Base-by-base conservation (phyloP, 2,113 vertebrate genomes). In the Rostratula benghalensis region DNA sequence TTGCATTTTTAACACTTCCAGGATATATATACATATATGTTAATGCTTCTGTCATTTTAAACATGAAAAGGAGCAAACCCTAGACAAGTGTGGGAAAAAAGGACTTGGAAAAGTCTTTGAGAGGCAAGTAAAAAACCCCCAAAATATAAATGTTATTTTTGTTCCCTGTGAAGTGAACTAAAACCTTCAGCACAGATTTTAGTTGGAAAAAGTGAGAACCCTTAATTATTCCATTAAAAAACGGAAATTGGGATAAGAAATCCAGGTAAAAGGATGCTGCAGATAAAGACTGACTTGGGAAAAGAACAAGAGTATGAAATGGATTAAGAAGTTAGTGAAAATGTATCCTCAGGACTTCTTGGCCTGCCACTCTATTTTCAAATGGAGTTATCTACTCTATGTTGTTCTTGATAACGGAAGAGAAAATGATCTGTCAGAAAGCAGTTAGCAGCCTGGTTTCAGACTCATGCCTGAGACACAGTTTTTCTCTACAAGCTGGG, bases 351-450 rank as follows among this genome's bases (percentile, higher is more conserved):
- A 54, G 92, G 91, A 97, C 83, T 96, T 93, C 87, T 95, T 87
- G 91, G 91, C 96, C 95, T 96, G 95, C 91, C 94, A 95, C 91
- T 95, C 89, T 93, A 76, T 95, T 97, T 96, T 96, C 76, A 95
- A 94, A 94, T 95, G 88, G 90, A 95, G 81, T 95, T 95, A 94
- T 96, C 75, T 93, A 37, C 74, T 89, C 89, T 91, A 11, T 94
- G 93, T 93, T 87, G 93, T 78, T 95, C 97, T 95, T 90, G 97
- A 94, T 86, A 91, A 95, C 70, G 10, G 81, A 89, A 93, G 88
- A 95, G 89, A 96, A 97, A 96, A 94, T 92, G 95, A 96, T 94
- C 92, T 96, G 93, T 96, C 96, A 97, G 95, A 86, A 93, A 95
- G 91, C 91, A 89, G 97, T 96, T 97, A 96, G 84, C 83, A 81